Conservation (phyloP, 2,113 vertebrate species). For the Aegithalos caudatus region DNA sequence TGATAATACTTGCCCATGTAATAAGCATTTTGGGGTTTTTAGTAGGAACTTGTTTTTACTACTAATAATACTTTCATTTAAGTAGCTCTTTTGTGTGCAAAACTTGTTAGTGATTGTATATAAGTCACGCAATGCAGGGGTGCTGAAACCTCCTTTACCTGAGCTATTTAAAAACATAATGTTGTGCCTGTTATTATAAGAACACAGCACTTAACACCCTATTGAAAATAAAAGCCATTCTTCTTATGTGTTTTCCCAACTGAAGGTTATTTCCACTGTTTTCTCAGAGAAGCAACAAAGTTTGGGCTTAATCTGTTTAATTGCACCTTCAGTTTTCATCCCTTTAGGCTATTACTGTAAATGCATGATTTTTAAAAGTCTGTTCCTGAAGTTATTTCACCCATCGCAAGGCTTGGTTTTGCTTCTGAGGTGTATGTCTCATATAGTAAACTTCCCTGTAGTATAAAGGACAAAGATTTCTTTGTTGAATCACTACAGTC, state of each 20-base stretch:
- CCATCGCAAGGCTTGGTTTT: background rate
- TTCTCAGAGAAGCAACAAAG: background rate
- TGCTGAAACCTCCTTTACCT: background rate
- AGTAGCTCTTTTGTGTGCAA: background rate
- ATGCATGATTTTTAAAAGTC: background rate
- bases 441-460: background rate
- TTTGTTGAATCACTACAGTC: background rate
- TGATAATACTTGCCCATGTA: background rate
- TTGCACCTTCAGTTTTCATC: background rate
- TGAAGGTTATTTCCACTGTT: background rate
- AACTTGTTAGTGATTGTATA: background rate
- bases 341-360: background rate
- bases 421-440: background rate
- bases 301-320: background rate
- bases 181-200: background rate
- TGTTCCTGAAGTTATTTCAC: background rate
- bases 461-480: background rate
- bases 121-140: background rate
- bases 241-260: background rate
- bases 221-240: background rate
- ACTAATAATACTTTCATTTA: background rate
- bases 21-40: background rate
- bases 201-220: background rate
- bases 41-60: background rate
- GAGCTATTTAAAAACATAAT: background rate